These are phyloP conservation scores for Pangasianodon hypophthalmus DNA, from an alignment of 2,113 vertebrate species.

Conservation along the genomic window DNA sequence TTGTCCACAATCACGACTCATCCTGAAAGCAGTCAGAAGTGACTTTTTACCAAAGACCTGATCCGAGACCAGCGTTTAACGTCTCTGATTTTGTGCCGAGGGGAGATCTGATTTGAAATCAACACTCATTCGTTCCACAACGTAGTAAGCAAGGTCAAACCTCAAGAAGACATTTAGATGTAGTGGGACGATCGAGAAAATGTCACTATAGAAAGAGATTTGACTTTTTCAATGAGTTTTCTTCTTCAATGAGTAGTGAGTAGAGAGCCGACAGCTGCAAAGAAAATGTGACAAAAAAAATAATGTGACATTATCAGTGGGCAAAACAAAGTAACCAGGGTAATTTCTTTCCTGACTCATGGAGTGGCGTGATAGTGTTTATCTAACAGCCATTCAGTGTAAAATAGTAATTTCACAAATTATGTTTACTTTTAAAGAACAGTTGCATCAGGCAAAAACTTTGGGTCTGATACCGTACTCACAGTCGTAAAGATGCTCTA, in stretches of 20 bases:
- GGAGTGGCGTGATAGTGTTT: not conserved
- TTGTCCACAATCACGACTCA: conserved; percentile 31
- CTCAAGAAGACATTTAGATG: not conserved
- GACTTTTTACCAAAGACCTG: not conserved
- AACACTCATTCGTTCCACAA: not conserved
- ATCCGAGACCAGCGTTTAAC: not conserved
- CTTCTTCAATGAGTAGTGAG: not conserved
- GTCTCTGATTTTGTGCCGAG: not conserved
- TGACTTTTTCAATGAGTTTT: not conserved
- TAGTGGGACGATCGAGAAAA: not conserved
- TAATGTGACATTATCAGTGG: not conserved
- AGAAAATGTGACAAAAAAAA: not conserved
- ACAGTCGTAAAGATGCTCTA: not conserved
- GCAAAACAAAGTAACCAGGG: not conserved
- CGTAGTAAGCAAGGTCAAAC: not conserved
- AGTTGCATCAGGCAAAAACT: not conserved
- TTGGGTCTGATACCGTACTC: not conserved
- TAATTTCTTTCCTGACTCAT: not conserved
- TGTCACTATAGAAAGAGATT: not conserved
- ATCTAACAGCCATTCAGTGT: not conserved
- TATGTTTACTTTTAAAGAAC: not conserved
- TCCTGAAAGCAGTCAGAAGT: conserved; percentile 27
- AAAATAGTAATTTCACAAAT: not conserved
- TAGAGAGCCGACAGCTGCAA: not conserved
- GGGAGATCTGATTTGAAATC: not conserved